These are phyloP conservation scores for Nycteola revayana DNA, from an alignment of 2,888 invertebrate genomes.

Conservation along the genomic window DNA sequence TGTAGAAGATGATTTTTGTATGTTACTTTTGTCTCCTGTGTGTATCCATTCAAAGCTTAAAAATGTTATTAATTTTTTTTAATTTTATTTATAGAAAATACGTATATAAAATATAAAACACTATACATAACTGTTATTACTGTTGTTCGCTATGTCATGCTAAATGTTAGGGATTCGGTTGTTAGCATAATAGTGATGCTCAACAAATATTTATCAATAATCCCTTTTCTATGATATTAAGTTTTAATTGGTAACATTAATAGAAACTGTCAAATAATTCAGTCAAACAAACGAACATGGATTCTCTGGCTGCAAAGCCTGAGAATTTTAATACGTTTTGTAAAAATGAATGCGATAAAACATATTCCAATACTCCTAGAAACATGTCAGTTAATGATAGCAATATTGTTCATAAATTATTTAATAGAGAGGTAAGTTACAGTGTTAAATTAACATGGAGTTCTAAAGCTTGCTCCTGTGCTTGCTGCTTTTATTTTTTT, in stretches of 20 bases:
- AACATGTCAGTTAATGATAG: constrained; percentile 48
- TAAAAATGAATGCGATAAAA: constrained; percentile 52
- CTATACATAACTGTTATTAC: too few relatives aligned
- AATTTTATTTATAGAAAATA: too few relatives aligned
- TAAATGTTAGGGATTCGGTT: too few relatives aligned
- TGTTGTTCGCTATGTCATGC: too few relatives aligned
- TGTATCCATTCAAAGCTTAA: too few relatives aligned
- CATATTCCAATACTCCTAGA: constrained; percentile 46
- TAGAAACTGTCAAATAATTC: constrained; percentile 52
- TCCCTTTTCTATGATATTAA: too few relatives aligned
- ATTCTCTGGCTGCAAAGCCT: constrained; percentile 61
- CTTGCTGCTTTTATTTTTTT: constrained; percentile 35
- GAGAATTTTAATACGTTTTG: constrained; percentile 52
- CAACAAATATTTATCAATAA: too few relatives aligned
- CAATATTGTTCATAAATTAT: constrained; percentile 78
- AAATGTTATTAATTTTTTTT: too few relatives aligned
- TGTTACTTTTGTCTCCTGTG: too few relatives aligned
- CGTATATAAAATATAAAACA: too few relatives aligned
- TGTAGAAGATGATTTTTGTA: too few relatives aligned
- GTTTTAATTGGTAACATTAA: constrained; percentile 42
- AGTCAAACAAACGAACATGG: constrained; percentile 80
- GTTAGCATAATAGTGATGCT: too few relatives aligned
- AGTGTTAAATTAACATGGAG: constrained; percentile 26
- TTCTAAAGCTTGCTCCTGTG: constrained; percentile 35
- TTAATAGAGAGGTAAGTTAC: constrained; percentile 82